Conservation (phyloP, 2,888 invertebrate genomes). For the Mesorhabditis spiculigera region DNA sequence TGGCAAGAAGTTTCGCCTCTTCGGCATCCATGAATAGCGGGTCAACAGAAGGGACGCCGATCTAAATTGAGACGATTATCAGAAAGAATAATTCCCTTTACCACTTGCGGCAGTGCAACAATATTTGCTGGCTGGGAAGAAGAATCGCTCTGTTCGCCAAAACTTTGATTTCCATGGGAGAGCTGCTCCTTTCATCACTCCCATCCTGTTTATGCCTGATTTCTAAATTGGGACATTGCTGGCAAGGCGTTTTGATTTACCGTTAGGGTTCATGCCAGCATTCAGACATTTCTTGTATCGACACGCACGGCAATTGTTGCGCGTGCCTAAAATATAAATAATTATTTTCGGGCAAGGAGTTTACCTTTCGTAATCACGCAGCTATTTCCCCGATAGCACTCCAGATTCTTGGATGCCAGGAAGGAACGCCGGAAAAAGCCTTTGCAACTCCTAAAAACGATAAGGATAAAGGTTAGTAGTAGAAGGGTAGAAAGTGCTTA, state of each 20-base stretch:
- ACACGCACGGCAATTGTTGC: constrained; percentile 31
- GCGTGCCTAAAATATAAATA: constrained; percentile 12
- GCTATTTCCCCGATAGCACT: constrained; percentile 28
- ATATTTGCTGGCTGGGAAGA: background rate
- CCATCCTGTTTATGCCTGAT: background rate
- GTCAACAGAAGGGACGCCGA: background rate
- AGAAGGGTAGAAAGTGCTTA: background rate
- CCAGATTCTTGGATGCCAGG: constrained; percentile 27
- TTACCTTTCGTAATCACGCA: constrained; percentile 23
- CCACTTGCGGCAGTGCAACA: background rate
- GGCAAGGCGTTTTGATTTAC: constrained; percentile 8
- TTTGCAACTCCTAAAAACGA: constrained; percentile 28
- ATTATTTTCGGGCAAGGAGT: no score
- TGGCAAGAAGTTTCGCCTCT: constrained; percentile 2
- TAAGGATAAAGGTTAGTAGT: background rate
- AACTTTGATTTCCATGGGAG: background rate
- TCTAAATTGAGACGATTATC: background rate
- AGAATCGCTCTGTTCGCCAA: background rate
- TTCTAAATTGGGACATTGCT: background rate
- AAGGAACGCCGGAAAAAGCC: constrained; percentile 33
- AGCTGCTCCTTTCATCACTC: background rate
- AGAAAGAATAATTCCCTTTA: background rate
- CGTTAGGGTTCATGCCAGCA: constrained; percentile 35
- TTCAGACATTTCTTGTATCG: constrained; percentile 32
- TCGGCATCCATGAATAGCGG: background rate